These are phyloP conservation scores for Microctonus brassicae DNA, from an alignment of 2,888 invertebrate genomes.

Conservation along the genomic window DNA sequence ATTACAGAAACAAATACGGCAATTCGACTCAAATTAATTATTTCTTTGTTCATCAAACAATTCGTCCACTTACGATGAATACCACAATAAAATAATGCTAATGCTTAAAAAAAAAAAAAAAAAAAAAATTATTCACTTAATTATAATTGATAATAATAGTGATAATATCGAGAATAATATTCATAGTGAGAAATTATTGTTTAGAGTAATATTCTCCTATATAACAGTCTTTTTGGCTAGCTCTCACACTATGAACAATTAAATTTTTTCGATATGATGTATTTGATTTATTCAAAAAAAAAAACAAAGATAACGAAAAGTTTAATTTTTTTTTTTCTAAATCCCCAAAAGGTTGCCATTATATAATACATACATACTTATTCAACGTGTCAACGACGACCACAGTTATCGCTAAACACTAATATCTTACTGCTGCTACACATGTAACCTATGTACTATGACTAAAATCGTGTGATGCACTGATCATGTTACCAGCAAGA, in stretches of 20 bases:
- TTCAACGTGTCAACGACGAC: slow-evolving; percentile 39
- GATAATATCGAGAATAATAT: slow-evolving; percentile 53
- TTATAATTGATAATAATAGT: slow-evolving; percentile 55
- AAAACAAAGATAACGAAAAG: slow-evolving; percentile 33
- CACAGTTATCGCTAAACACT: slow-evolving; percentile 43
- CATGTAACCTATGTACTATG: slow-evolving; percentile 45
- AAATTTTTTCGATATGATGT: slow-evolving; percentile 46
- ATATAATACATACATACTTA: too few species aligned
- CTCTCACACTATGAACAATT: slow-evolving; percentile 63
- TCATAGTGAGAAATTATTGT: slow-evolving; percentile 57
- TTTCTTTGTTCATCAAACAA: slow-evolving; percentile 2
- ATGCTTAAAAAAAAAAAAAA: slow-evolving; percentile 38
- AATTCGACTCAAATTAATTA: not conserved
- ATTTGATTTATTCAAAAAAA: slow-evolving; percentile 35
- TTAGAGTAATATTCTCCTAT: slow-evolving; percentile 65
- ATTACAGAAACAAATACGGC: not conserved
- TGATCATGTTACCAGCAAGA: slow-evolving; percentile 40
- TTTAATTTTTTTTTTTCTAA: not conserved
- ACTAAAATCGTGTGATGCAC: slow-evolving; percentile 42
- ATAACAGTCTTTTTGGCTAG: slow-evolving; percentile 68
- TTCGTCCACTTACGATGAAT: not conserved
- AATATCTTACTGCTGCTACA: slow-evolving; percentile 52
- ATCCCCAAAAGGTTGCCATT: slow-evolving; percentile 16
- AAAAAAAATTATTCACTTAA: slow-evolving; percentile 27
- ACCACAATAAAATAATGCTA: slow-evolving; percentile 37